A percentile compares a stretch with the other conserved stretches of the same genome.
phyloP scores from a whole-genome alignment of 2,888 invertebrate species.

The Papilio demoleus region DNA sequence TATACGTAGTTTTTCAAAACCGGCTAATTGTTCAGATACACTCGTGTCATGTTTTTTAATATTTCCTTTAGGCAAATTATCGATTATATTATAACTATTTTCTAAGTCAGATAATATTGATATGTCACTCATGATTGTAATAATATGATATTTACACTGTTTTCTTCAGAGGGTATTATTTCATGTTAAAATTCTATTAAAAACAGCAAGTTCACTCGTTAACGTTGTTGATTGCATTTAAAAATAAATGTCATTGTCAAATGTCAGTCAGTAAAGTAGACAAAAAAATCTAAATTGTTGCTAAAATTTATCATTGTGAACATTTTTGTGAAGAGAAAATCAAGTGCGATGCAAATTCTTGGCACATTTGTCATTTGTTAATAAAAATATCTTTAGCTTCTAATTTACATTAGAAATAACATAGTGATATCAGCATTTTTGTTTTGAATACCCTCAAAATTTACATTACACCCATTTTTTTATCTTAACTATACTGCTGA shows the following conservation, averaged over 20 bases:
- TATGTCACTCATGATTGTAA: not conserved
- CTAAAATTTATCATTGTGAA: no score
- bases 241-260: not conserved
- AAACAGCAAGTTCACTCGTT: not conserved
- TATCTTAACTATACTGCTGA: no score
- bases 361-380: no score
- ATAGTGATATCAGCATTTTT: no score
- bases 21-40: slow-evolving; percentile 63
- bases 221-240: not conserved
- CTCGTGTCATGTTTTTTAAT: slow-evolving; percentile 52
- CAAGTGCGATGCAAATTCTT: no score
- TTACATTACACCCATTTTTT: no score
- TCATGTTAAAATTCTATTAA: slow-evolving; percentile 1
- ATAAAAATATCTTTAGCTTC: no score
- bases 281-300: no score
- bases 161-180: not conserved
- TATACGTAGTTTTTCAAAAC: slow-evolving; percentile 80
- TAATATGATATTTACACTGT: not conserved
- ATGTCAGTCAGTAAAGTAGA: not conserved
- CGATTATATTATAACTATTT: slow-evolving; percentile 31
- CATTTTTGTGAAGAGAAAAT: no score
- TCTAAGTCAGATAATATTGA: slow-evolving; percentile 34
- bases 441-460: no score
- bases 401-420: no score
- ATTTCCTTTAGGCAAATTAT: slow-evolving; percentile 23